phyloP scores from a whole-genome alignment of 1,140 invertebrate genomes.

The Caerostris darwini region DNA sequence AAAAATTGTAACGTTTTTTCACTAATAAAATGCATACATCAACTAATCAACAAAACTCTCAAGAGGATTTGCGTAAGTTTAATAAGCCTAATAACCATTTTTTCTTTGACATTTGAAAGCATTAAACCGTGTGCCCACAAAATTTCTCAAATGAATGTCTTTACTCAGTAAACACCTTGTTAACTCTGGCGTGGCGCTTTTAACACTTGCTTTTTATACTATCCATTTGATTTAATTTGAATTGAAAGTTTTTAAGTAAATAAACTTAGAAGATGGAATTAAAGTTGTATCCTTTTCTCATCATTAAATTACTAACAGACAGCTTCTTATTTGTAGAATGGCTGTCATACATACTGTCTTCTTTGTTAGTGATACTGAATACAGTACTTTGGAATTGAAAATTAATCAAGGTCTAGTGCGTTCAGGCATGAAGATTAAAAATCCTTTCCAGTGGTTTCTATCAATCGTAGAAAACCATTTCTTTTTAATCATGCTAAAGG shows the following conservation, averaged over 20 bases:
- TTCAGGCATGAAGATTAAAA: constrained; percentile 66
- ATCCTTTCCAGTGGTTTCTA: constrained; percentile 26
- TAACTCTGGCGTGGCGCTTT: background rate
- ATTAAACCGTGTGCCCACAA: background rate
- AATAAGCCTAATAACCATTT: background rate
- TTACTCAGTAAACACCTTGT: constrained; percentile 23
- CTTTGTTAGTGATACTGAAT: constrained; percentile 8
- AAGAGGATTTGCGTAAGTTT: background rate
- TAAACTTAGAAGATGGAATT: constrained; percentile 59
- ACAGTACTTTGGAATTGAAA: constrained; percentile 38
- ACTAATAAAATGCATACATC: background rate
- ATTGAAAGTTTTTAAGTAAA: constrained; percentile 31
- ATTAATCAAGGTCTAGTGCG: constrained; percentile 61
- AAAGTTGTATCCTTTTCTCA: constrained; percentile 42
- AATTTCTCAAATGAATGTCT: background rate
- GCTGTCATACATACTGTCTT: background rate
- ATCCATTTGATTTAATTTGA: constrained; percentile 44
- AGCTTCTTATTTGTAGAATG: background rate
- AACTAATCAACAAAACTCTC: background rate
- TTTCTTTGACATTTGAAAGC: background rate
- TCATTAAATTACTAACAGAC: constrained; percentile 62
- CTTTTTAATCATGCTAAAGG: constrained; percentile 72
- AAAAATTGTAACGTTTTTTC: background rate
- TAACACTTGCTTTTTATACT: constrained; percentile 27
- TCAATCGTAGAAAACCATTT: background rate